Evolutionary conservation across 1,140 invertebrate species (phyloP), one percentile per base, ranked within the genome.

Genomic region (Diploscapter pachys): DNA sequence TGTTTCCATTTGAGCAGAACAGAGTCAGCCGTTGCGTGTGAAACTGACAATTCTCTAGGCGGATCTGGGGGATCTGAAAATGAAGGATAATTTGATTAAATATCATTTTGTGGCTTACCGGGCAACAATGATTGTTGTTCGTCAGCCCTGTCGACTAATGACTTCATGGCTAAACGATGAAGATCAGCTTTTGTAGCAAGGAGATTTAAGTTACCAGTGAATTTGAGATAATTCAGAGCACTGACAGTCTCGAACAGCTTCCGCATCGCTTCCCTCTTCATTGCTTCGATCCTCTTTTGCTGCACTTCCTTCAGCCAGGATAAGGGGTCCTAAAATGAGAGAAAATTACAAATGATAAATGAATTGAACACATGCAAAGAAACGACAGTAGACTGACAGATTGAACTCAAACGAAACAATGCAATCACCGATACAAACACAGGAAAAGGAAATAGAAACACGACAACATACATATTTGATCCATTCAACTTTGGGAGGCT

Each of bases 251-350:
- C 84, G 62, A 85, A 85, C 5, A 85, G 63, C 64, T 83, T 85
- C n/a, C 83, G 63, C 83, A 85, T 85, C 55, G 83, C 83, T 65
- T 85, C 83, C 56, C 83, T 65, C 68, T 85, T 85, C 84, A 85
- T 85, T 56, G 82, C 84, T 49, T 85, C 84, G 61, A 85, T 85
- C 65, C 83, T 65, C 13, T 78, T 75, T 73, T 85, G 83, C 67
- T 85, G 83, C 5, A 85, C 84, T 11, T 80, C 82, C 73, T 85
- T 85, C 55, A 85, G 55, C 83, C 83, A 85, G 8, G 82, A 75
- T n/a, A 85, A 71, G 3, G 83, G 83, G 65, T 85, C 83, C 79
- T 82, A 64, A 77, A 76, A 61, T 57, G 49, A 4, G 8, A 13
- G 9, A 57, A 66, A 31, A 31, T 31, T 31, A 31, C 6, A 6